A percentile compares a stretch with the other conserved stretches of the same genome.
Conservation (phyloP, 1,140 invertebrate species). For the Aphaenogaster rudis region DNA sequence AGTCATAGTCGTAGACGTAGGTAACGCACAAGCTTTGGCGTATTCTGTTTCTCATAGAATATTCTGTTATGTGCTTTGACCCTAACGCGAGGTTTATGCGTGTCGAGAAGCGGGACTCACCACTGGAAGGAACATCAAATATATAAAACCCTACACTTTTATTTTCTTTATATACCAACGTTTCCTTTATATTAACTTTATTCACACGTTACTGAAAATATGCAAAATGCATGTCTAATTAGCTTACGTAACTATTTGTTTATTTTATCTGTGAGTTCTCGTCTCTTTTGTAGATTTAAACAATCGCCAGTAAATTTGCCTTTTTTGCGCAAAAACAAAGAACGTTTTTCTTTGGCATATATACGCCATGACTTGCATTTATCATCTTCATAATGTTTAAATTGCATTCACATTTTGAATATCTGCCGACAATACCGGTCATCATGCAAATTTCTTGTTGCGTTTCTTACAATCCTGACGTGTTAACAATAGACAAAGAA, state of each 20-base stretch:
- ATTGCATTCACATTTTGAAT: constrained; percentile 27
- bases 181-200: not conserved
- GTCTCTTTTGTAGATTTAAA: constrained; percentile 4
- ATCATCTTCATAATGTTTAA: not conserved
- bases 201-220: not conserved
- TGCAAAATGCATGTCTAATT: not conserved
- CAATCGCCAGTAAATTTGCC: not conserved
- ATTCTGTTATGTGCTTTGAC: no score
- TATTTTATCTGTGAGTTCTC: not conserved
- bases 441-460: constrained; percentile 24
- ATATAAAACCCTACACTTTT: not conserved
- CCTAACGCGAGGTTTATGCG: no score
- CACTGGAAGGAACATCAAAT: no score
- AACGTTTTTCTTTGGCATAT: not conserved
- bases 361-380: not conserved
- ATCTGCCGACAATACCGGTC: not conserved
- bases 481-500: not conserved
- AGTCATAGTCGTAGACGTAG: no score
- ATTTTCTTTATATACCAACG: not conserved
- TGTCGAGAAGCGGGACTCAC: no score
- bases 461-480: not conserved
- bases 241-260: not conserved
- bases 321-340: not conserved
- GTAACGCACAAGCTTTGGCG: no score
- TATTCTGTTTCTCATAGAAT: no score